Evolutionary conservation across 2,888 invertebrate species (phyloP), one percentile per base, ranked within the genome.

Genomic region (Lasius fuliginosus): DNA sequence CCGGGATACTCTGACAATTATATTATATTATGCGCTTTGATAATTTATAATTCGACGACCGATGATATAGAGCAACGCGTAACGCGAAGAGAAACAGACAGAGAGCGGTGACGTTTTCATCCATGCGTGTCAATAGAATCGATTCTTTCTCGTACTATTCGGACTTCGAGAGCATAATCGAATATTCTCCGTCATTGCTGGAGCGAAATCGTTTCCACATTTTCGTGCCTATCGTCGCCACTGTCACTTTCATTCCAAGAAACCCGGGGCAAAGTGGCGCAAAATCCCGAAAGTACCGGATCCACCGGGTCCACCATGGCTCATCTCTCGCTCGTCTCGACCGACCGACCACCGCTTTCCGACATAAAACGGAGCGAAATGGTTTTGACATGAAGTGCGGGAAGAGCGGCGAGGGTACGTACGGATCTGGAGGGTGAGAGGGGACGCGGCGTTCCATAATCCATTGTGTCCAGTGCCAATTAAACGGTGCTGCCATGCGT

Each of bases 391-490:
- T 94, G 89, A 91, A 94, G 94, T 94, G 93, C 82, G 83, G 88
- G 84, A 60, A 23, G 23, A 23, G 84, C 56, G 60, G 62, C 18
- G 65, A 76, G 67, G 75, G 53, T 60, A 67, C 8, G 56, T n/a
- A 53, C n/a, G 49, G 68, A 85, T 84, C 40, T 62, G 60, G 79
- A 68, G 75, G 76, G 81, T 64, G 83, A 64, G 79, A 68, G 82
- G 62, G 77, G 73, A 81, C 87, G 91, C 92, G 79, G 60, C 92
- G 88, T 94, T 92, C 93, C 92, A 93, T 94, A 95, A 94, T 94
- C 94, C 94, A 94, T 95, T 95, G 95, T 95, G 93, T 94, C 93
- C 94, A 93, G 93, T 94, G 94, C 95, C 95, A 95, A 95, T 95
- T 95, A 95, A 95, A 94, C 94, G 94, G 94, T 94, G 93, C 94